Percentiles rank a stretch among this genome's conserved stretches.
Conservation (phyloP, 2,113 vertebrate genomes). For the Dicaeum eximium region DNA sequence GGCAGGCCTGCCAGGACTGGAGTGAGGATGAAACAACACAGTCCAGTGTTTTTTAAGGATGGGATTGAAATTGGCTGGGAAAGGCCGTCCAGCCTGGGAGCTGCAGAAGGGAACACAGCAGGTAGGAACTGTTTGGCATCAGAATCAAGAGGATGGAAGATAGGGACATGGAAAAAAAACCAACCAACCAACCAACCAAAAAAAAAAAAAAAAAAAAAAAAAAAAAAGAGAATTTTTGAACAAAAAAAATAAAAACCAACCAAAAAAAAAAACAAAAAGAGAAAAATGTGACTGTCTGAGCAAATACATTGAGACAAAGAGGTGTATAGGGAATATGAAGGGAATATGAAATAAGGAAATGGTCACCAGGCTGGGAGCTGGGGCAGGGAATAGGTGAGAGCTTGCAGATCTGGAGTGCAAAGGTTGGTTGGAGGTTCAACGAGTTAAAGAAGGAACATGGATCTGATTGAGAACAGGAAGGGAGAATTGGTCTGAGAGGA, state of each 20-base stretch:
- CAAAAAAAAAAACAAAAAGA: neutral
- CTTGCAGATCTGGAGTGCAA: neutral
- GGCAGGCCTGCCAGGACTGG: neutral
- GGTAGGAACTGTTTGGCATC: neutral
- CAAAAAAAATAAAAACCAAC: too few species aligned
- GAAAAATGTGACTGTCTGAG: neutral
- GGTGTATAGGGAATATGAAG: neutral
- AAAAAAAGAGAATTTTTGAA: too few species aligned
- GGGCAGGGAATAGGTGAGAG: neutral
- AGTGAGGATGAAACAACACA: neutral
- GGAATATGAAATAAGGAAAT: neutral
- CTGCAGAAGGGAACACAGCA: conserved; percentile 3
- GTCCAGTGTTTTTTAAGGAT: neutral
- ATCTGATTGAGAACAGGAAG: neutral
- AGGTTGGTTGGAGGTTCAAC: neutral
- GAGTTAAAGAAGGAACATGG: neutral
- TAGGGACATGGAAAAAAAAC: neutral
- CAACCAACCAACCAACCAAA: too few species aligned
- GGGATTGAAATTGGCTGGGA: neutral
- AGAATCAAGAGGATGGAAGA: neutral
- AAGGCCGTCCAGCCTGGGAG: neutral
- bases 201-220: neutral
- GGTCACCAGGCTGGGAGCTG: neutral
- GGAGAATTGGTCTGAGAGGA: neutral
- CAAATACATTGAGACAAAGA: neutral